Evolutionary conservation across 2,113 vertebrate species (phyloP).

Genomic region (Centropristis striata): DNA sequence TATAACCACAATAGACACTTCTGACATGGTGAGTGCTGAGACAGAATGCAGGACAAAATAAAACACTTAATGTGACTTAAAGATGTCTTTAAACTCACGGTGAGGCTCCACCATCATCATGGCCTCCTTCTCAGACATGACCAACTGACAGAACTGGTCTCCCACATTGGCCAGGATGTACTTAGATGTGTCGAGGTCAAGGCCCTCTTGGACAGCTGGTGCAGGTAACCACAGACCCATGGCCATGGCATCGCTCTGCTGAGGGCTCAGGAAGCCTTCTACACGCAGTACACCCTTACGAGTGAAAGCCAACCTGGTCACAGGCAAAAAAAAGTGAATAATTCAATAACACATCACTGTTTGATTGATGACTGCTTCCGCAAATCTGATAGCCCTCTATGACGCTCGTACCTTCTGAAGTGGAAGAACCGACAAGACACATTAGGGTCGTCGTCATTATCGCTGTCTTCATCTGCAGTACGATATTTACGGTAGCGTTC

Average conservation of each 20-base stretch:
- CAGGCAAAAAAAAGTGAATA: background rate
- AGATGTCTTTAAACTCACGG: conserved; percentile 86
- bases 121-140: conserved; percentile 99
- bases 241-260: conserved; percentile 97
- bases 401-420: conserved; percentile 90
- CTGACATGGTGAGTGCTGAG: background rate
- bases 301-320: conserved; percentile 93
- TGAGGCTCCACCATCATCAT: conserved; percentile 99
- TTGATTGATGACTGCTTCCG: background rate
- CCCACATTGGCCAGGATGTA: conserved; percentile 99
- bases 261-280: conserved; percentile 96
- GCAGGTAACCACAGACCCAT: conserved; percentile 98
- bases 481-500: conserved; percentile 97
- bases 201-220: conserved; percentile 90
- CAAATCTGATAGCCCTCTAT: too few relatives aligned
- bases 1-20: background rate
- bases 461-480: conserved; percentile 89
- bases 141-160: conserved; percentile 98
- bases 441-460: conserved; percentile 92
- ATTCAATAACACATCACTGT: background rate
- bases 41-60: background rate
- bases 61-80: background rate
- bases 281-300: conserved; percentile 96
- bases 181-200: conserved; percentile 98
- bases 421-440: conserved; percentile 99